phyloP scores from a whole-genome alignment of 2,888 invertebrate species.

The Euplexia lucipara region DNA sequence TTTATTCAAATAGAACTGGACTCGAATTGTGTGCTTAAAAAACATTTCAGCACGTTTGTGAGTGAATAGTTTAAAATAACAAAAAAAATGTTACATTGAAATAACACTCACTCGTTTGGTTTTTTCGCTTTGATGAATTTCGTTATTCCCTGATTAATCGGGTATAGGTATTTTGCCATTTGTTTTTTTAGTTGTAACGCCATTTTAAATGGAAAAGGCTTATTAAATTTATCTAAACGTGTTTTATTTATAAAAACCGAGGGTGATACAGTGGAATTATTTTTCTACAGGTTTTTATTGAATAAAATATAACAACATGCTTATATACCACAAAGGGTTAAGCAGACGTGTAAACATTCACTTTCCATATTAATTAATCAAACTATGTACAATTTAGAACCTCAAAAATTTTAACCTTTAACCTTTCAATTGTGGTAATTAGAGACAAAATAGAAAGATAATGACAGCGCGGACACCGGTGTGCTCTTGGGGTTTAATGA shows the following conservation, averaged over 20 bases:
- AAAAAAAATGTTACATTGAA: slow-evolving; percentile 11
- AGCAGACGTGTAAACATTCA: too few species aligned
- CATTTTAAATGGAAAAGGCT: background rate
- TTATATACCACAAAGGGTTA: too few species aligned
- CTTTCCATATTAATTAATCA: too few species aligned
- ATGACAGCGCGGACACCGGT: too few species aligned
- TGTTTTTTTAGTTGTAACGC: background rate
- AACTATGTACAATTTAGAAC: too few species aligned
- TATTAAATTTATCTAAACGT: slow-evolving; percentile 7
- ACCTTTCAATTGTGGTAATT: too few species aligned
- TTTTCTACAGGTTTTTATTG: too few species aligned
- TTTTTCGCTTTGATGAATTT: slow-evolving; percentile 18
- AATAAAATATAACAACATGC: too few species aligned
- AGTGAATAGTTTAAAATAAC: slow-evolving; percentile 20
- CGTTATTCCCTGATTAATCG: slow-evolving; percentile 25
- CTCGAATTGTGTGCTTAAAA: slow-evolving; percentile 4
- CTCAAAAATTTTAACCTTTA: too few species aligned
- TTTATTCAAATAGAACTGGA: slow-evolving; percentile 34
- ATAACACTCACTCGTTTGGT: slow-evolving; percentile 21
- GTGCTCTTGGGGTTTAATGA: too few species aligned
- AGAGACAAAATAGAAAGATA: too few species aligned
- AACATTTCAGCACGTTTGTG: background rate
- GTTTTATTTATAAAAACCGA: background rate
- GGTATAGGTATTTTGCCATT: background rate
- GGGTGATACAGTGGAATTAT: background rate